Evolutionary conservation across 2,888 invertebrate genomes (phyloP).

Genomic region (Melinopterus prodromus): DNA sequence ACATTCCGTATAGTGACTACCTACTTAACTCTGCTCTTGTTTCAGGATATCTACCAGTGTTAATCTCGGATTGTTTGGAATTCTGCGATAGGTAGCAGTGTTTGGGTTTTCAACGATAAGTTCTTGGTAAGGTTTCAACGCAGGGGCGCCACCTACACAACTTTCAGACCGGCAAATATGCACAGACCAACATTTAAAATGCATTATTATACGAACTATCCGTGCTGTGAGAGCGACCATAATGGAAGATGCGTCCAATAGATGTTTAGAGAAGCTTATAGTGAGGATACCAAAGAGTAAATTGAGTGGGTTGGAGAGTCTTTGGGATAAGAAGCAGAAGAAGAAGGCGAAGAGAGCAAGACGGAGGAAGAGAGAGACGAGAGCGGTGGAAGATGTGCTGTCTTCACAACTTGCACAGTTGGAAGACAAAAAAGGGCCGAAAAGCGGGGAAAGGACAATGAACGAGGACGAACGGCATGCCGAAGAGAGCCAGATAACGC

Average conservation of each 20-base stretch:
- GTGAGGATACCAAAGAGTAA: conserved; percentile 23
- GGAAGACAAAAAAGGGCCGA: background rate
- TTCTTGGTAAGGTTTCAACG: background rate
- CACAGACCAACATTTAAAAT: background rate
- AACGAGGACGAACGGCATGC: conserved; percentile 11
- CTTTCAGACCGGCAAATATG: background rate
- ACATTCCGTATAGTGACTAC: background rate
- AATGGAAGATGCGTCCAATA: background rate
- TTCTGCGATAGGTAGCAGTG: background rate
- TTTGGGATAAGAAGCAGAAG: conserved; percentile 17
- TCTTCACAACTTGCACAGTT: background rate
- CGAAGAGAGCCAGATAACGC: conserved; percentile 10
- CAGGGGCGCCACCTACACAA: background rate
- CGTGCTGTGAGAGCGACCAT: conserved; percentile 7
- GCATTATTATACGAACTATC: conserved; percentile 5
- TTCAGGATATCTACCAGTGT: background rate
- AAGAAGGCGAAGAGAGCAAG: conserved; percentile 9
- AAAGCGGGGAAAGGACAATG: background rate
- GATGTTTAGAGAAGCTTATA: conserved; percentile 10
- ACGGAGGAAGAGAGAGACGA: background rate
- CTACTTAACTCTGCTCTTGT: background rate
- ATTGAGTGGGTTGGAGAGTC: conserved; percentile 17
- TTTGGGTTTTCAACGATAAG: background rate
- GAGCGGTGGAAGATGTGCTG: conserved; percentile 1
- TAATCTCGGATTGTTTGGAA: background rate